Conservation (phyloP, 2,797 vertebrate species). For the Clarias fuscus region DNA sequence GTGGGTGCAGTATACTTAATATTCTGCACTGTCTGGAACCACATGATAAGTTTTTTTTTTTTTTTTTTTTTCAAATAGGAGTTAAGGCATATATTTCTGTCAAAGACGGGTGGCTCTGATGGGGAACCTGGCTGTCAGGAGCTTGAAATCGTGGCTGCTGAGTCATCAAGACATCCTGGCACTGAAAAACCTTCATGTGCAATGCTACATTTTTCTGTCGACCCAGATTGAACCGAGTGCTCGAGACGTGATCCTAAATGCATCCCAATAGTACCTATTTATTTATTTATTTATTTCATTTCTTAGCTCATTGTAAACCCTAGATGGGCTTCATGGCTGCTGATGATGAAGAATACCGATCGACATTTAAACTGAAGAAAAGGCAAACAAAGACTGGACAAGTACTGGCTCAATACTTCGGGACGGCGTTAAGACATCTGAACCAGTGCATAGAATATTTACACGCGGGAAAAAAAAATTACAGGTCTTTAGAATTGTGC, state of each 20-base stretch:
- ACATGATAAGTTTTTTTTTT: constrained; percentile 3
- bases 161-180: constrained; percentile 11
- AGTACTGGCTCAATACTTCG: neutral
- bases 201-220: constrained; percentile 8
- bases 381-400: neutral
- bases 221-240: constrained; percentile 5
- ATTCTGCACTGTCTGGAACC: constrained; percentile 3
- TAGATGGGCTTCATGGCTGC: constrained; percentile 3
- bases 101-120: constrained; percentile 18
- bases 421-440: neutral
- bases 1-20: constrained; percentile 21
- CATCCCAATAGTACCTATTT: neutral
- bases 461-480: neutral
- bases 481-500: neutral
- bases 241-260: neutral
- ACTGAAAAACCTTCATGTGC: neutral
- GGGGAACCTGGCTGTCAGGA: neutral
- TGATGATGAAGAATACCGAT: neutral
- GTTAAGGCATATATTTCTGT: constrained; percentile 28
- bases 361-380: neutral
- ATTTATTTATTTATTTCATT: neutral
- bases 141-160: constrained; percentile 16
- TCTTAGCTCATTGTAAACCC: constrained; percentile 12
- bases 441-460: neutral
- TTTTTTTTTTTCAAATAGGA: neutral